Evolutionary conservation across 2,113 vertebrate species (phyloP).

Genomic region (Crotalus horridus): DNA sequence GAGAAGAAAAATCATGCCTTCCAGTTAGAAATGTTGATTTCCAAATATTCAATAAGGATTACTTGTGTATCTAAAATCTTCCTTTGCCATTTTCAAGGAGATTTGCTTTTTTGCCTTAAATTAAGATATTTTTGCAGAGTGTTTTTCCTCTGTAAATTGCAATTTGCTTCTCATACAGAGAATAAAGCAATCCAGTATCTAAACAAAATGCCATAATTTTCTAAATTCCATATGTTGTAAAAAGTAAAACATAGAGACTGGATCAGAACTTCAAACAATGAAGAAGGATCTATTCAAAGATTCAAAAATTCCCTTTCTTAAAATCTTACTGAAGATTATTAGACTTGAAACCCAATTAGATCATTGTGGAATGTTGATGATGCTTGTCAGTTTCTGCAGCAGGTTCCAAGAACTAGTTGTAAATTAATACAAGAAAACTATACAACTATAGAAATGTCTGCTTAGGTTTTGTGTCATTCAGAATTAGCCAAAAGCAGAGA

Average conservation of each 20-base stretch:
- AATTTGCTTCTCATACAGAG: neutral
- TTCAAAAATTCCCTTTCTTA: neutral
- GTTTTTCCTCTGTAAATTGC: neutral
- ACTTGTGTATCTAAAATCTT: slow-evolving; percentile 17
- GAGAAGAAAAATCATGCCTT: slow-evolving; percentile 10
- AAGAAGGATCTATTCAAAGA: neutral
- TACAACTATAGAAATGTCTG: neutral
- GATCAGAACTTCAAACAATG: neutral
- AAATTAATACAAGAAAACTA: neutral
- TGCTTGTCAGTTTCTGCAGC: neutral
- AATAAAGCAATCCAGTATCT: neutral
- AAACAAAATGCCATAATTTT: neutral
- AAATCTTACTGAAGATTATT: neutral
- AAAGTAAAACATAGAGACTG: neutral
- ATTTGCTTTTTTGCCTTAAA: slow-evolving; percentile 17
- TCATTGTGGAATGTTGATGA: neutral
- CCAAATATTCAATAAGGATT: slow-evolving; percentile 18
- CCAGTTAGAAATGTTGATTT: slow-evolving; percentile 28
- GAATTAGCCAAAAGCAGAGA: neutral
- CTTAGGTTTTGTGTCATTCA: neutral
- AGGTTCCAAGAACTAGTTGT: neutral
- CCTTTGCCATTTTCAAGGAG: slow-evolving; percentile 20
- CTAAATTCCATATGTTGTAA: neutral
- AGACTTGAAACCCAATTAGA: neutral
- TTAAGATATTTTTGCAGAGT: slow-evolving; percentile 6